Base-by-base conservation (phyloP, 2,888 invertebrate genomes). In the Perithous albicinctus region DNA sequence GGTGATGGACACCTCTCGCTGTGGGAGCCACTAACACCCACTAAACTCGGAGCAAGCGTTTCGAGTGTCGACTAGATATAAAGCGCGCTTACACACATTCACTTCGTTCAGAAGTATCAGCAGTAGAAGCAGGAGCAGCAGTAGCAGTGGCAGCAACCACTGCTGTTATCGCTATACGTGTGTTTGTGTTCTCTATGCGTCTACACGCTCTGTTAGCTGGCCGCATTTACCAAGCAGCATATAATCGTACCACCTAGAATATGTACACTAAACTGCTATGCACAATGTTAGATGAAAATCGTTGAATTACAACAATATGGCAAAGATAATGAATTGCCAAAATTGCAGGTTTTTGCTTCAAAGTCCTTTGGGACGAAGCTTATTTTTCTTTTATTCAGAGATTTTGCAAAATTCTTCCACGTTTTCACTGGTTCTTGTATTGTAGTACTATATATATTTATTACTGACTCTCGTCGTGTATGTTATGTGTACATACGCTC, bases 1-100 rank as follows among this genome's bases (percentile, higher is more conserved):
- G 91, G 90, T 92, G 92, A 92, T 91, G 91, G 88, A 92, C 91
- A 92, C 89, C 91, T 91, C 91, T 88, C 86, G 84, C 89, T 90
- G 91, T 92, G 91, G 91, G 91, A 92, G 91, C 88, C 85, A 88
- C 86, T 66, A 76, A 85, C 80, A 87, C 84, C 77, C 73, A 18
- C 20, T 51, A n/a, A 35, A 54, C 43, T 18, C 46, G 26, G 41
- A 10, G 54, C 66, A 15, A 77, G 75, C 75, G 61, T 70, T 80
- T 80, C 69, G 74, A 79, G 73, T 72, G 80, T 72, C 70, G 70
- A 80, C 61, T 35, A 59, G 70, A 70, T 67, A 77, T 8, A 64
- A 63, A 54, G 51, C 54, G 26, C 54, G 54, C 66, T 64, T 69
- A 38, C 41, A 18, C 59, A 38, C 29, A 8, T 12, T 26, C 64